Evolutionary conservation across 2,888 invertebrate species (phyloP).

Genomic region (Caenorhabditis angaria): DNA sequence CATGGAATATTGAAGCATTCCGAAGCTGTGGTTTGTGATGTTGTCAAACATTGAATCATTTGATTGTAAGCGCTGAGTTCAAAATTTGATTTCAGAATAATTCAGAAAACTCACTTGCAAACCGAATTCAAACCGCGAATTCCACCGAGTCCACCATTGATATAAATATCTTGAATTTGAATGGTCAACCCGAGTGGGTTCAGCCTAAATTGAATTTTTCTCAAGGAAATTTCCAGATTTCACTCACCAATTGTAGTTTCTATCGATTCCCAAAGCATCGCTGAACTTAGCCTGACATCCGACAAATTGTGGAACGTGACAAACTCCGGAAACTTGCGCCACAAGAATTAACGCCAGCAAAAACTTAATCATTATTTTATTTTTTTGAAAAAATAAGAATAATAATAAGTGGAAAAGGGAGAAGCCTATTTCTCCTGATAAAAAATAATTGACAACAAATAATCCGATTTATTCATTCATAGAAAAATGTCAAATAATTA

Average conservation of each 20-base stretch:
- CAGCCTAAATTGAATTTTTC: constrained; percentile 25
- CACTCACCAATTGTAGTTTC: constrained; percentile 28
- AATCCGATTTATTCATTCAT: constrained; percentile 18
- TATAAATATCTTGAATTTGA: constrained; percentile 52
- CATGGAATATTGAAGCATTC: constrained; percentile 46
- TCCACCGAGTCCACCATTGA: constrained; percentile 35
- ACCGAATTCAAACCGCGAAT: constrained; percentile 43
- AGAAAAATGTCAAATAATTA: not conserved
- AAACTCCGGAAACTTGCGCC: not conserved
- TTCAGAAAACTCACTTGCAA: constrained; percentile 38
- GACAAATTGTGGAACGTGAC: constrained; percentile 34
- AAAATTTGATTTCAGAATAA: not conserved
- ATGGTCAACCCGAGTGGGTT: constrained; percentile 46
- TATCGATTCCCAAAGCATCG: constrained; percentile 36
- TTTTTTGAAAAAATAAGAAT: not conserved
- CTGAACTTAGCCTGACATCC: constrained; percentile 42
- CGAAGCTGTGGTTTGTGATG: constrained; percentile 32
- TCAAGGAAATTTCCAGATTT: too few relatives aligned
- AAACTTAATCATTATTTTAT: not conserved
- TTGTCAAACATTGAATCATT: constrained; percentile 45
- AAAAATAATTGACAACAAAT: constrained; percentile 19
- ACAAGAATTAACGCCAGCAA: not conserved
- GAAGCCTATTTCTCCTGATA: not conserved
- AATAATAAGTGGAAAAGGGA: not conserved
- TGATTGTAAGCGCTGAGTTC: constrained; percentile 46